A percentile compares a stretch with the other conserved stretches of the same genome.
These are phyloP conservation scores for Equus przewalskii DNA, from an alignment of 2,113 vertebrate genomes.

Conservation along the genomic window DNA sequence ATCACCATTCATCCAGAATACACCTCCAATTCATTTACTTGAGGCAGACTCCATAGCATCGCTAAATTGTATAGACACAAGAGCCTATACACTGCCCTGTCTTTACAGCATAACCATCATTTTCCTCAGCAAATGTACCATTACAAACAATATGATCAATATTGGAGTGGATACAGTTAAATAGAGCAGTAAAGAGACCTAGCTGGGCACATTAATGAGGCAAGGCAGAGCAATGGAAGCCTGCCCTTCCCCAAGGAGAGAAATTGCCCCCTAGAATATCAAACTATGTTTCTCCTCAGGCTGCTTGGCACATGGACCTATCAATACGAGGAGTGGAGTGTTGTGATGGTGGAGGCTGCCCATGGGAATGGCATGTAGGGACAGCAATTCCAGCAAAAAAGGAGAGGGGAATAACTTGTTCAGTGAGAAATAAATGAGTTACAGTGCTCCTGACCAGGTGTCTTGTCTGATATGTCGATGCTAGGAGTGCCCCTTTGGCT, in stretches of 20 bases:
- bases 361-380: background rate
- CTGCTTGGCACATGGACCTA: background rate
- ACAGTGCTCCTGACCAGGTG: background rate
- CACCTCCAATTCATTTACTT: constrained; percentile 13
- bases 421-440: constrained; percentile 24
- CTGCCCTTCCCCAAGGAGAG: background rate
- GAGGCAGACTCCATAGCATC: background rate
- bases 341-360: background rate
- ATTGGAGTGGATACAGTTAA: constrained; percentile 42
- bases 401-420: constrained; percentile 40
- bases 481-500: constrained; percentile 30
- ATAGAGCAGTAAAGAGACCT: constrained; percentile 47
- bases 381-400: background rate
- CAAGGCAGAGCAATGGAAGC: background rate
- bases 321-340: background rate
- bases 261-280: constrained; percentile 28
- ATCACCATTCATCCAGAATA: background rate
- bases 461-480: background rate
- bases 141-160: constrained; percentile 54
- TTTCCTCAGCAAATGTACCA: constrained; percentile 50
- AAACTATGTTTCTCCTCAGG: constrained; percentile 34
- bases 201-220: background rate
- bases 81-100: background rate
- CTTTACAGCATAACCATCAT: constrained; percentile 44
- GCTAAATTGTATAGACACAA: background rate